These are phyloP conservation scores for Timema cristinae DNA, from an alignment of 2,888 invertebrate genomes.

Conservation along the genomic window DNA sequence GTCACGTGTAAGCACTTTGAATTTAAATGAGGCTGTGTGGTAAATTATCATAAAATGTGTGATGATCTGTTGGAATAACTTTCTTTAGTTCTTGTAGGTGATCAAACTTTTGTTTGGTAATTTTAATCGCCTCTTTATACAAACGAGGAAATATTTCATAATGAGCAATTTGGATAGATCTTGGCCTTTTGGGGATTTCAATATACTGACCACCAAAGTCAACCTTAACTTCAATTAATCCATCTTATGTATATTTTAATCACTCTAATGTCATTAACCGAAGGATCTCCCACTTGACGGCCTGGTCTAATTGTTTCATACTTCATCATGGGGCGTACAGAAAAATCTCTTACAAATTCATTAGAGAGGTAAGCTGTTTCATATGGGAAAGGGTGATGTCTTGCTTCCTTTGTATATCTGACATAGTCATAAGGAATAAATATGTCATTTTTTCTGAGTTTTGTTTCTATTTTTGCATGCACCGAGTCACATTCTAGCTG, in stretches of 20 bases:
- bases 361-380: not conserved
- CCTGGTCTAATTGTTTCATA: not conserved
- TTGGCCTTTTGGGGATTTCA: not conserved
- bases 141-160: not conserved
- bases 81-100: not conserved
- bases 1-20: no score
- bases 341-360: constrained; percentile 4
- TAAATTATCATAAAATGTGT: constrained; percentile 1
- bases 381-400: not conserved
- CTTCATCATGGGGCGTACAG: not conserved
- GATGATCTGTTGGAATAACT: not conserved
- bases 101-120: not conserved
- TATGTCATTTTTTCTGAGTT: not conserved
- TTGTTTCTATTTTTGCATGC: not conserved
- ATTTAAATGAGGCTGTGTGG: not conserved
- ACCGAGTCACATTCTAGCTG: not conserved
- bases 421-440: constrained; percentile 5
- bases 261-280: not conserved
- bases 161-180: not conserved
- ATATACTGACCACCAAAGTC: constrained; percentile 4
- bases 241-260: constrained; percentile 1
- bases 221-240: not conserved
- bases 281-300: no score
- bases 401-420: not conserved
- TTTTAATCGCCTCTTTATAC: not conserved